Percentiles rank a stretch among this genome's conserved stretches.
These are phyloP conservation scores for Falco punctatus DNA, from an alignment of 2,113 vertebrate genomes.

Conservation along the genomic window DNA sequence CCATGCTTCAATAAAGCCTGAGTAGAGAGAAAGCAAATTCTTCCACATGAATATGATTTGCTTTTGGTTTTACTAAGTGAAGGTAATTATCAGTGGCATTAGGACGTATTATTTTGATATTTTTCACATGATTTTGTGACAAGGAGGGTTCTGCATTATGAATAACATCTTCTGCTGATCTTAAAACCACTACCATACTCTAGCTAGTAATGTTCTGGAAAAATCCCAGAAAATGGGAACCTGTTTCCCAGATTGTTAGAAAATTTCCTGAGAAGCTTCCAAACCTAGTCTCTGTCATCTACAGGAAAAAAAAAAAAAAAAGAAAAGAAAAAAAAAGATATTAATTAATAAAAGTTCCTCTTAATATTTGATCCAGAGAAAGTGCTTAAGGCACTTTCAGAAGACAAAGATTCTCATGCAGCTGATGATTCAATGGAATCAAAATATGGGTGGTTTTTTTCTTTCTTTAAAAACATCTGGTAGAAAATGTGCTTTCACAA, in stretches of 20 bases:
- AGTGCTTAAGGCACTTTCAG: conserved; percentile 39
- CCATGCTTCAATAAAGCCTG: not conserved
- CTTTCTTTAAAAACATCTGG: conserved; percentile 62
- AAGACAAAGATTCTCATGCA: conserved; percentile 54
- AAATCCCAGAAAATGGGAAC: not conserved
- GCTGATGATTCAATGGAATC: conserved; percentile 60
- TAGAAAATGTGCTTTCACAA: conserved; percentile 57
- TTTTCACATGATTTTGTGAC: not conserved
- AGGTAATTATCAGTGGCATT: not conserved
- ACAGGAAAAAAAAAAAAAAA: not conserved
- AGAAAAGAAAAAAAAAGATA: not conserved
- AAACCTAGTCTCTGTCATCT: not conserved
- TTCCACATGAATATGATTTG: not conserved
- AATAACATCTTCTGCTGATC: not conserved
- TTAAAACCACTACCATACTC: not conserved
- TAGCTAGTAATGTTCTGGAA: not conserved
- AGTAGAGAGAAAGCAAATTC: not conserved
- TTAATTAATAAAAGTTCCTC: conserved; percentile 39
- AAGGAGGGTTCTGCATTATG: not conserved
- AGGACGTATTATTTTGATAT: not conserved
- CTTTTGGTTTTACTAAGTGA: not conserved
- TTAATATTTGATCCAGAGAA: conserved; percentile 55
- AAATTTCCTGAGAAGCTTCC: conserved; percentile 10
- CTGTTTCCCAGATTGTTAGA: not conserved
- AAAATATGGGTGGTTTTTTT: conserved; percentile 7